A percentile compares a stretch with the other conserved stretches of the same genome.
Conservation (phyloP, 2,797 vertebrate species). For the Danio kyathit region DNA sequence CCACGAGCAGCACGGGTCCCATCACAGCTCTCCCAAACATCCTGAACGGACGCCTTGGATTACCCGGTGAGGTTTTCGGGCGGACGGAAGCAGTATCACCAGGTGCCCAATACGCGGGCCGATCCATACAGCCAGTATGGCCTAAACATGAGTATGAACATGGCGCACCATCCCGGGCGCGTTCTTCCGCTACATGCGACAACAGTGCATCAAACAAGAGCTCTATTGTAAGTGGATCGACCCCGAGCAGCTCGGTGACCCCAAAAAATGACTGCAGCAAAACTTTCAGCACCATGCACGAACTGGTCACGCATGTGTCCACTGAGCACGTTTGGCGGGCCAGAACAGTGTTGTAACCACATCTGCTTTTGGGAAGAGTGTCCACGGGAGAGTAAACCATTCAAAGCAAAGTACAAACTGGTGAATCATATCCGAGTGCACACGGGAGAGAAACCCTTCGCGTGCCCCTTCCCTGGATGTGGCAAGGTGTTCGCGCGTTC, state of each 20-base stretch:
- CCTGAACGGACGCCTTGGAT: slow-evolving; percentile 84
- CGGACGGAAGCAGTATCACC: slow-evolving; percentile 88
- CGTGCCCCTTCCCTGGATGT: slow-evolving; percentile 89
- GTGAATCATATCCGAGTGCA: slow-evolving; percentile 90
- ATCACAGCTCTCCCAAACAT: slow-evolving; percentile 82
- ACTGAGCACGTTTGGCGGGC: slow-evolving; percentile 90
- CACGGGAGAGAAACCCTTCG: slow-evolving; percentile 90
- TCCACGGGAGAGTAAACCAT: slow-evolving; percentile 85
- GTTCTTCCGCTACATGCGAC: slow-evolving; percentile 91
- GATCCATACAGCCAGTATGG: slow-evolving; percentile 89
- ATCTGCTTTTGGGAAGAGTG: slow-evolving; percentile 91
- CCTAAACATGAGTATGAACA: slow-evolving; percentile 89
- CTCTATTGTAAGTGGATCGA: slow-evolving; percentile 92
- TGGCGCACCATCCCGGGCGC: slow-evolving; percentile 86
- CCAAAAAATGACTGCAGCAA: slow-evolving; percentile 93
- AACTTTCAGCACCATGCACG: slow-evolving; percentile 98
- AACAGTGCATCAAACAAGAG: slow-evolving; percentile 90
- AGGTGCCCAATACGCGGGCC: slow-evolving; percentile 84
- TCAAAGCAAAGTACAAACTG: slow-evolving; percentile 93
- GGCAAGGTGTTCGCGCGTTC: slow-evolving; percentile 91
- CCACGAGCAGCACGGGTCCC: slow-evolving; percentile 82
- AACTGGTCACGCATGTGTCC: slow-evolving; percentile 90
- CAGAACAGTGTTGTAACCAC: slow-evolving; percentile 88
- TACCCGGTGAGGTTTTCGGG: slow-evolving; percentile 86
- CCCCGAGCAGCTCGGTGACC: slow-evolving; percentile 82